These are phyloP conservation scores for Microtus montanus DNA, from an alignment of 2,113 vertebrate species.

Conservation along the genomic window DNA sequence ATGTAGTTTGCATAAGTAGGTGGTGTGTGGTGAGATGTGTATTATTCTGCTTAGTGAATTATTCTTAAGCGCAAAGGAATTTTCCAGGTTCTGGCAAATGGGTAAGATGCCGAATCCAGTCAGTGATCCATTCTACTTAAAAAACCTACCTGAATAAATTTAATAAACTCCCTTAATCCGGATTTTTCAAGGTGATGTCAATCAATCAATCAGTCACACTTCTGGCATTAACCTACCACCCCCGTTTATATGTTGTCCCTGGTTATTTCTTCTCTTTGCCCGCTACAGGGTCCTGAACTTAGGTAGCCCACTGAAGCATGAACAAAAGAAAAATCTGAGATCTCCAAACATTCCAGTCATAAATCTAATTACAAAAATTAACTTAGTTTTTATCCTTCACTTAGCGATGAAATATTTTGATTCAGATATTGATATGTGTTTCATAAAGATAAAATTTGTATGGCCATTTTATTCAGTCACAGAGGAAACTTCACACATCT, in stretches of 20 bases:
- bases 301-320: slow-evolving; percentile 71
- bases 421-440: slow-evolving; percentile 66
- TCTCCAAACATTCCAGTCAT: slow-evolving; percentile 76
- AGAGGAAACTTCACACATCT: slow-evolving; percentile 41
- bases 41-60: slow-evolving; percentile 14
- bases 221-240: slow-evolving; percentile 72
- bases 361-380: slow-evolving; percentile 82
- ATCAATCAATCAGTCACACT: slow-evolving; percentile 78
- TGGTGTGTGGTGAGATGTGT: background rate
- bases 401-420: slow-evolving; percentile 75
- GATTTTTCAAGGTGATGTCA: slow-evolving; percentile 68
- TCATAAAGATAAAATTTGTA: slow-evolving; percentile 69
- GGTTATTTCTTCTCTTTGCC: slow-evolving; percentile 60
- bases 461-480: slow-evolving; percentile 41
- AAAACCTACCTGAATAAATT: slow-evolving; percentile 57
- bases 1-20: background rate
- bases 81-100: slow-evolving; percentile 35
- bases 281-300: slow-evolving; percentile 76
- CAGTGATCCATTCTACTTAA: slow-evolving; percentile 33
- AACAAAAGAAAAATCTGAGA: slow-evolving; percentile 77
- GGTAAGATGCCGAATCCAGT: slow-evolving; percentile 24
- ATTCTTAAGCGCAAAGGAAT: slow-evolving; percentile 23
- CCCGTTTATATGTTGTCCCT: slow-evolving; percentile 26
- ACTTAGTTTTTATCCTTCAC: slow-evolving; percentile 77
- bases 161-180: slow-evolving; percentile 63